Percentiles rank a stretch among this genome's conserved stretches.
phyloP scores from a whole-genome alignment of 2,113 vertebrate genomes.

The Oryctolagus cuniculus region mOryCun1.1 NC_091439.1:13861501-13862000 shows the following conservation, averaged over 20 bases:
- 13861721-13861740: slow-evolving; percentile 31
- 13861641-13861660: background rate
- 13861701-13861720: background rate
- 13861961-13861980: too few relatives aligned
- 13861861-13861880: background rate
- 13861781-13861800: slow-evolving; percentile 1
- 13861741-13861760: background rate
- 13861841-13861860: too few relatives aligned
- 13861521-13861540: slow-evolving; percentile 8
- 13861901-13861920: background rate
- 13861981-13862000: too few relatives aligned
- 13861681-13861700: background rate
- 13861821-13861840: background rate
- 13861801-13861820: background rate
- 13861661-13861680: background rate
- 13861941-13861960: too few relatives aligned
- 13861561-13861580: slow-evolving; percentile 30
- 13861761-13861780: background rate
- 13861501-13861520: slow-evolving; percentile 38
- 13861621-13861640: background rate
- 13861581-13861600: background rate
- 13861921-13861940: too few relatives aligned
- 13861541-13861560: slow-evolving; percentile 22
- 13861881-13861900: background rate
- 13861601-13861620: background rate